phyloP scores from a whole-genome alignment of 2,888 invertebrate species.

The Ophion obscuratus region DNA sequence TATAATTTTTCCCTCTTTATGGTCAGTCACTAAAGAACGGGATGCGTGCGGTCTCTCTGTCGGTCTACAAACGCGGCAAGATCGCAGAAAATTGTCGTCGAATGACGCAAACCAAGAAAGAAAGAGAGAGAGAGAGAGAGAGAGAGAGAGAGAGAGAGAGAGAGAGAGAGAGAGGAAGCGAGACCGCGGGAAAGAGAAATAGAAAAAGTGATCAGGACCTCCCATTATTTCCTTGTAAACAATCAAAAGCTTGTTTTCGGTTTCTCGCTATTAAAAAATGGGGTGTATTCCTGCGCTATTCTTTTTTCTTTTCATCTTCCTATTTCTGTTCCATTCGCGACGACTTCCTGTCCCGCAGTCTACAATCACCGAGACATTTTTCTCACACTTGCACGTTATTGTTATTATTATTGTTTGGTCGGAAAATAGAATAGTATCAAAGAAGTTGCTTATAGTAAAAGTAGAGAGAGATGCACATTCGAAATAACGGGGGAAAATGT shows the following conservation, averaged over 20 bases:
- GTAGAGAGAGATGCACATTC: too few relatives aligned
- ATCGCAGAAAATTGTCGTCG: constrained; percentile 50
- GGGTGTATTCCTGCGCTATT: constrained; percentile 23
- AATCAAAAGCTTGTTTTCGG: constrained; percentile 63
- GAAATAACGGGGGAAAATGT: too few relatives aligned
- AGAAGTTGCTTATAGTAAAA: too few relatives aligned
- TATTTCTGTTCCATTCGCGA: neutral
- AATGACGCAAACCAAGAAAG: constrained; percentile 5
- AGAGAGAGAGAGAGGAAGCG: neutral
- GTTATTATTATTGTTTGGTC: too few relatives aligned
- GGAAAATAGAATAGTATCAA: too few relatives aligned
- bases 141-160: neutral
- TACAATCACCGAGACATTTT: too few relatives aligned
- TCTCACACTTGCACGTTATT: too few relatives aligned
- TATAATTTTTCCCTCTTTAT: neutral
- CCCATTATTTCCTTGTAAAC: constrained; percentile 71
- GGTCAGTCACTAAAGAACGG: constrained; percentile 48
- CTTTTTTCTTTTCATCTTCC: neutral
- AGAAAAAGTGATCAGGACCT: constrained; percentile 62
- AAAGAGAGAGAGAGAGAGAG: neutral
- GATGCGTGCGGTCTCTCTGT: constrained; percentile 61
- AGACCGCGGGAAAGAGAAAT: neutral
- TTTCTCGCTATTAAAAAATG: constrained; percentile 61
- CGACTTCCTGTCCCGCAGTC: constrained; percentile 6
- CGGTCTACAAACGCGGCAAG: constrained; percentile 33